Evolutionary conservation across 2,888 invertebrate species (phyloP).

Genomic region (Monoplex corrugatus): DNA sequence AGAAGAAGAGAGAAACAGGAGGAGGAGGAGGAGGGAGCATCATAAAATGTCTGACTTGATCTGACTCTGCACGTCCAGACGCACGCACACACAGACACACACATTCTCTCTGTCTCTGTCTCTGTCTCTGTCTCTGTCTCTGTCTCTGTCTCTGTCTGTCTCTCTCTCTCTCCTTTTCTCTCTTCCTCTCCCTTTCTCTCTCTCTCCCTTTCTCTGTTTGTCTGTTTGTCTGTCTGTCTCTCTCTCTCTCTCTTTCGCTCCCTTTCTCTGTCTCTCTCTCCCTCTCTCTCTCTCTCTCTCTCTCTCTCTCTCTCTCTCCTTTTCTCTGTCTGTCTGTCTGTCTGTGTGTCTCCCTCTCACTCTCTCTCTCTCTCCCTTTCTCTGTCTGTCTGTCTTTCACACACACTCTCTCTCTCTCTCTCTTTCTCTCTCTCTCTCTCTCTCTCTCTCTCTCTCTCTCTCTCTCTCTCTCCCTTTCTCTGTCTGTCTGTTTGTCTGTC

Average conservation of each 20-base stretch:
- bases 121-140: not conserved
- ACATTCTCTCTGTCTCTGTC: not conserved
- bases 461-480: too few relatives aligned
- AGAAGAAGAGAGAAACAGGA: not conserved
- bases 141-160: conserved; percentile 23
- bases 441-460: not conserved
- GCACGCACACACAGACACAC: not conserved
- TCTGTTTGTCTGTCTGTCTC: too few relatives aligned
- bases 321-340: too few relatives aligned
- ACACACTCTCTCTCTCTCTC: conserved; percentile 28
- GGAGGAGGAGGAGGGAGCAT: too few relatives aligned
- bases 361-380: not conserved
- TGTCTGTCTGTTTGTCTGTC: too few relatives aligned
- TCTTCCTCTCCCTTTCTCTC: not conserved
- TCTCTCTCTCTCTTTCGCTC: too few relatives aligned
- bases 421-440: conserved; percentile 4
- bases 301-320: not conserved
- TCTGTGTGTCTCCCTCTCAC: not conserved
- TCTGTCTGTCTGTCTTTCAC: not conserved
- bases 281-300: conserved; percentile 9
- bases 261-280: too few relatives aligned
- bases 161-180: conserved; percentile 19
- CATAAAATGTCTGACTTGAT: too few relatives aligned
- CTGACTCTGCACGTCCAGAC: not conserved
- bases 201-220: too few relatives aligned